Evolutionary conservation across 37 sponge, comb jelly and placozoan species (phyloP).

Genomic region (Aphrocallistes beatrix): DNA sequence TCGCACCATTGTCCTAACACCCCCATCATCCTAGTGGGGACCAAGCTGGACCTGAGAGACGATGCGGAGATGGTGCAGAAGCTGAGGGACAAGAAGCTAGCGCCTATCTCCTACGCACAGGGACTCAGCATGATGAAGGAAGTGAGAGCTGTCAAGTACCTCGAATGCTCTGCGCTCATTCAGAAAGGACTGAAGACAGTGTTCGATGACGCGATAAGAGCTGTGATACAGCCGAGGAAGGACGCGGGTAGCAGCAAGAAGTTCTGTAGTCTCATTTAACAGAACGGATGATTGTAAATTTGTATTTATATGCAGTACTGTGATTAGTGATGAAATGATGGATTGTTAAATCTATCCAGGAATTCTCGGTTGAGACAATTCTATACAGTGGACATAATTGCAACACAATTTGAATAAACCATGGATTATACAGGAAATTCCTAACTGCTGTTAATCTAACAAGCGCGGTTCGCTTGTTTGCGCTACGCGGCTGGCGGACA

Average conservation of each 20-base stretch:
- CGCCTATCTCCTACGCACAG: slow-evolving; percentile 39
- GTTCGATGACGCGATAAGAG: slow-evolving; percentile 75
- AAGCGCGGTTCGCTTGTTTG: no score
- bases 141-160: slow-evolving; percentile 43
- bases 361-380: no score
- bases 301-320: no score
- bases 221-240: slow-evolving; percentile 64
- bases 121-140: slow-evolving; percentile 51
- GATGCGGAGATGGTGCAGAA: slow-evolving; percentile 42
- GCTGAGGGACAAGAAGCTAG: slow-evolving; percentile 33
- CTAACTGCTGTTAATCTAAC: no score
- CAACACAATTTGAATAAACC: no score
- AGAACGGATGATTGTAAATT: no score
- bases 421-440: no score
- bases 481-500: no score
- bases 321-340: no score
- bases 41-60: slow-evolving; percentile 58
- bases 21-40: slow-evolving; percentile 60
- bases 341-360: no score
- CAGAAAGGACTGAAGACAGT: slow-evolving; percentile 52
- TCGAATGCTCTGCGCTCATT: slow-evolving; percentile 66
- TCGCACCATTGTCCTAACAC: slow-evolving; percentile 54
- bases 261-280: no score
- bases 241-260: slow-evolving; percentile 18
- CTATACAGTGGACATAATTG: no score